Evolutionary conservation across 2,113 vertebrate species (phyloP).

Genomic region (Cariama cristata): DNA sequence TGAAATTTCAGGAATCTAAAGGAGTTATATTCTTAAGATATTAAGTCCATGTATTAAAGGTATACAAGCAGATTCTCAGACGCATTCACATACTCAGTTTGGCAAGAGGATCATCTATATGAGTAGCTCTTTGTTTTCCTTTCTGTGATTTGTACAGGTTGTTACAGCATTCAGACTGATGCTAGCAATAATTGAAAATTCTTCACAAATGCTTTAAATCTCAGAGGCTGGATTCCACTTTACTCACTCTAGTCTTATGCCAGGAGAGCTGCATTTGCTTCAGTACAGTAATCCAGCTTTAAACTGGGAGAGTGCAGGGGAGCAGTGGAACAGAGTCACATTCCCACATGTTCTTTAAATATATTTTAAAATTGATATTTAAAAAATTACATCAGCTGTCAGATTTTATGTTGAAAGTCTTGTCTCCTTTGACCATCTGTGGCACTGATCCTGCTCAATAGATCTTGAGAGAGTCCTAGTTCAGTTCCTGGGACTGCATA

Average conservation of each 20-base stretch:
- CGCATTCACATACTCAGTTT: slow-evolving; percentile 23
- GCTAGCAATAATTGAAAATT: slow-evolving; percentile 73
- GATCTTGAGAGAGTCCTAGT: not conserved
- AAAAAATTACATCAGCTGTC: slow-evolving; percentile 13
- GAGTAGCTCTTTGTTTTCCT: slow-evolving; percentile 73
- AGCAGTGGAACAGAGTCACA: not conserved
- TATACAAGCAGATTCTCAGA: slow-evolving; percentile 66
- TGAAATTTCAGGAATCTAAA: slow-evolving; percentile 73
- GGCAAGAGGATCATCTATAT: slow-evolving; percentile 54
- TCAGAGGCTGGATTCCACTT: not conserved
- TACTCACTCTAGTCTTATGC: not conserved
- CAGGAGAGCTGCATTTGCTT: not conserved
- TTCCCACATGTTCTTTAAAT: not conserved
- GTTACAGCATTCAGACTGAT: slow-evolving; percentile 64
- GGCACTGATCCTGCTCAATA: not conserved
- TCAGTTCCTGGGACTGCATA: too few relatives aligned
- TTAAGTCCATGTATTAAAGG: slow-evolving; percentile 67
- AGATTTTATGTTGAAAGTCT: slow-evolving; percentile 3
- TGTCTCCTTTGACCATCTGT: not conserved
- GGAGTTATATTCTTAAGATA: slow-evolving; percentile 71
- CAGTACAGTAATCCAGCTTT: not conserved
- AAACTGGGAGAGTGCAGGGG: not conserved
- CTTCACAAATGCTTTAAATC: slow-evolving; percentile 70
- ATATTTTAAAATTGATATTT: not conserved
- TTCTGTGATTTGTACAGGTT: slow-evolving; percentile 63